These are phyloP conservation scores for Istiophorus platypterus DNA, from an alignment of 2,113 vertebrate genomes.

Conservation along the genomic window DNA sequence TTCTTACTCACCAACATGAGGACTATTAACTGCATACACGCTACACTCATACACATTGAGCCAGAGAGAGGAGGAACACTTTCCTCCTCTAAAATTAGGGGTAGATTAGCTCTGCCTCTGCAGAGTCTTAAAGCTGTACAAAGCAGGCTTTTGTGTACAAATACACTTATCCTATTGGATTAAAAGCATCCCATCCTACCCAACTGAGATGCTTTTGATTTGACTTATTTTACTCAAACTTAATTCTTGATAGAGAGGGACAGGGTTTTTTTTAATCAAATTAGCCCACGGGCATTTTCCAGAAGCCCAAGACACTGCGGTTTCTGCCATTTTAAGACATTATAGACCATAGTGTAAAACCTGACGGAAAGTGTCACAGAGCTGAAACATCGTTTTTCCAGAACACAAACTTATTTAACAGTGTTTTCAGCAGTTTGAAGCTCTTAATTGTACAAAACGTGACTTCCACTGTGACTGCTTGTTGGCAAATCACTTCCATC, in stretches of 20 bases:
- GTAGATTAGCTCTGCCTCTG: not conserved
- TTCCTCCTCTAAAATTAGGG: constrained; percentile 14
- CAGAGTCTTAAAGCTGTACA: not conserved
- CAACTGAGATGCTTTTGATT: not conserved
- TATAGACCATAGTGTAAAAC: not conserved
- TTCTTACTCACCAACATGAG: constrained; percentile 2
- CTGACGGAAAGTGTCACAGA: not conserved
- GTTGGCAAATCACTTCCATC: constrained; percentile 25
- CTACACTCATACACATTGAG: not conserved
- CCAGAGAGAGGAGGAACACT: not conserved
- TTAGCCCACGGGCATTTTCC: not conserved
- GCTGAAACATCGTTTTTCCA: not conserved
- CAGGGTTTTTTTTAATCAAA: not conserved
- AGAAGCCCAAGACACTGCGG: not conserved
- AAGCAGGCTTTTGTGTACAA: not conserved
- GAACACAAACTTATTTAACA: not conserved
- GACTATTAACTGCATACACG: constrained; percentile 25
- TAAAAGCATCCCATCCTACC: constrained; percentile 6
- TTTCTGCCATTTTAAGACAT: not conserved
- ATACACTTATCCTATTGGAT: constrained; percentile 6
- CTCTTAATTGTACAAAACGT: constrained; percentile 8
- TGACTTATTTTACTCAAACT: not conserved
- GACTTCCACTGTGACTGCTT: constrained; percentile 18
- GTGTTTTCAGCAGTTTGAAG: not conserved
- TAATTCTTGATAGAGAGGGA: not conserved